Conservation (phyloP, 2,888 invertebrate genomes). For the Amblyjoppa proteus region DNA sequence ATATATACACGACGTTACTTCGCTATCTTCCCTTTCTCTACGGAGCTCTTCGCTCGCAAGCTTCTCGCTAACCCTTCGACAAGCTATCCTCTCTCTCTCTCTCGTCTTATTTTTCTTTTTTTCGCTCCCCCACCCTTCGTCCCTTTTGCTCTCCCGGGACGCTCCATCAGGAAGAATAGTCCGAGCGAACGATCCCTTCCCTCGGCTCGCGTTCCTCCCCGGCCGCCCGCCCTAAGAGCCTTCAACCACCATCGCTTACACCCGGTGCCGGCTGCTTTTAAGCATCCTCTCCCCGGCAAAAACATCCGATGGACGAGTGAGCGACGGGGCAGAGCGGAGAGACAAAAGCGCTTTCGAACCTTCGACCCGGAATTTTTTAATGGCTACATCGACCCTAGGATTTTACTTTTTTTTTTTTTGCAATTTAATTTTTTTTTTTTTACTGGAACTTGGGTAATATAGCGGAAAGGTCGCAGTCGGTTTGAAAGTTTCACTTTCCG, state of each 20-base stretch:
- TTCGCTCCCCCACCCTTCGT: neutral
- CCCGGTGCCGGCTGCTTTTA: conserved; percentile 23
- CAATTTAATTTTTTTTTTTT: neutral
- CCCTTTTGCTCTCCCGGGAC: neutral
- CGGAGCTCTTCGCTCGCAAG: neutral
- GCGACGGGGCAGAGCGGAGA: neutral
- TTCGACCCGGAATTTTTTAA: conserved; percentile 55
- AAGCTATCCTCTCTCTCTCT: neutral
- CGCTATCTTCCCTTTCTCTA: conserved; percentile 2
- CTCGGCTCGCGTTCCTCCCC: neutral
- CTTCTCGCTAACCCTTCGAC: neutral
- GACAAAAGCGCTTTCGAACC: neutral
- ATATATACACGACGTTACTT: conserved; percentile 19
- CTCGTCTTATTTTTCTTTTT: neutral
- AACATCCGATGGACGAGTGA: conserved; percentile 4
- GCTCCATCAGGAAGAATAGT: conserved; percentile 18
- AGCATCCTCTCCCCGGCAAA: conserved; percentile 12
- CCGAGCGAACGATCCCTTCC: neutral
- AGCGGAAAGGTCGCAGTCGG: too few relatives aligned
- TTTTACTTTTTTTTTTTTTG: conserved; percentile 6
- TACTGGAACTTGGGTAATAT: neutral
- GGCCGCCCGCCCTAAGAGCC: conserved; percentile 24
- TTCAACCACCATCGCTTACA: conserved; percentile 14
- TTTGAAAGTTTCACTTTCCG: too few relatives aligned
- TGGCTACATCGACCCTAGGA: conserved; percentile 43